Conservation (phyloP, 2,797 vertebrate species). For the Benthosema pterotum region DNA sequence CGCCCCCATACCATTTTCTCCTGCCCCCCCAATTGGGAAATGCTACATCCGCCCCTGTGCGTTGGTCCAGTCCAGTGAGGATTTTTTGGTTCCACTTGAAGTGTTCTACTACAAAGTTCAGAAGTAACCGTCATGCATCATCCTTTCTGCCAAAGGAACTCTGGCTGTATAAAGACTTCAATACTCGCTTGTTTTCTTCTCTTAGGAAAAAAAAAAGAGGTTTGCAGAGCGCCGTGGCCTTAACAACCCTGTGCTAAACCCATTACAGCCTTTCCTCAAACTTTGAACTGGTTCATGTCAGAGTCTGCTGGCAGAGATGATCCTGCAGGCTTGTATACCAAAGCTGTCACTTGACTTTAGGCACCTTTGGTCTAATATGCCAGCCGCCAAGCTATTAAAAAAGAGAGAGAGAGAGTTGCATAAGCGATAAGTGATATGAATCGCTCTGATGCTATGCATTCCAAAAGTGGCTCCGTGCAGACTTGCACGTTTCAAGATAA, state of each 20-base stretch:
- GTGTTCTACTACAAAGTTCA: constrained; percentile 28
- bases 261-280: constrained; percentile 1
- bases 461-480: not conserved
- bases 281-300: constrained; percentile 1
- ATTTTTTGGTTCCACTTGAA: constrained; percentile 1
- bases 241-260: constrained; percentile 5
- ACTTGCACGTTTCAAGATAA: not conserved
- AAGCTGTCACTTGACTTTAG: not conserved
- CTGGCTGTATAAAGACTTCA: not conserved
- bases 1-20: too few relatives aligned
- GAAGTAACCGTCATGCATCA: constrained; percentile 57
- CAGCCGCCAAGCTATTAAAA: not conserved
- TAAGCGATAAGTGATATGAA: not conserved
- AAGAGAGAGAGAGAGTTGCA: not conserved
- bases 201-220: not conserved
- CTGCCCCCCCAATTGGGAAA: too few relatives aligned
- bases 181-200: constrained; percentile 4
- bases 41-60: too few relatives aligned
- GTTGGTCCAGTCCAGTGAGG: constrained; percentile 24
- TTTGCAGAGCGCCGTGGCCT: constrained; percentile 2
- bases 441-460: constrained; percentile 5
- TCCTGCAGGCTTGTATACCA: not conserved
- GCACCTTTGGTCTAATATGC: not conserved
- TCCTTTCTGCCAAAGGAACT: constrained; percentile 27
- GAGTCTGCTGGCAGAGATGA: not conserved